Evolutionary conservation across 1,140 invertebrate species (phyloP).

Genomic region (Drosophila santomea): DNA sequence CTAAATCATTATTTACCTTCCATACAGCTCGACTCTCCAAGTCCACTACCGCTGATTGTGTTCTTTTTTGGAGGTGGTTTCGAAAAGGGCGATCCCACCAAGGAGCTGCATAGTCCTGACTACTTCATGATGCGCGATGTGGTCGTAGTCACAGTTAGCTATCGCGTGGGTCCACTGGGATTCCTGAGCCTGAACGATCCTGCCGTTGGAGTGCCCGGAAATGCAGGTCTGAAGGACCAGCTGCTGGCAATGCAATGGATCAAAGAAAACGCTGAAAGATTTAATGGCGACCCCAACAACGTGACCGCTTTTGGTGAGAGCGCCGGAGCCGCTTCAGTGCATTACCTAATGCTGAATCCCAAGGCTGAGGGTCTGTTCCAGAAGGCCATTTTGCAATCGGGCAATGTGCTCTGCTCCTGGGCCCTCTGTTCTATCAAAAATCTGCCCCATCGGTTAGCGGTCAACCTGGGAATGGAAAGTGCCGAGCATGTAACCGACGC

Average conservation of each 20-base stretch:
- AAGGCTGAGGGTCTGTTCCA: constrained; percentile 85
- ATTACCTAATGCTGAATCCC: constrained; percentile 86
- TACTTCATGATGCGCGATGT: constrained; percentile 86
- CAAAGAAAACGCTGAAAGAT: constrained; percentile 65
- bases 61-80: constrained; percentile 89
- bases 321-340: constrained; percentile 84
- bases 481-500: constrained; percentile 39
- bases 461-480: constrained; percentile 55
- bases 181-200: constrained; percentile 86
- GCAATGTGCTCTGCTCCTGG: constrained; percentile 85
- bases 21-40: constrained; percentile 43
- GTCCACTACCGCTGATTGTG: constrained; percentile 65
- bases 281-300: constrained; percentile 78
- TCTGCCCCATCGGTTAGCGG: constrained; percentile 62
- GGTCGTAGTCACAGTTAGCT: constrained; percentile 85
- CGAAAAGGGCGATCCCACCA: constrained; percentile 84
- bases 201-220: constrained; percentile 85
- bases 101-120: constrained; percentile 85
- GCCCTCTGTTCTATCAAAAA: constrained; percentile 61
- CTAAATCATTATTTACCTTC: neutral
- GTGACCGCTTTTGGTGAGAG: constrained; percentile 82
- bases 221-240: constrained; percentile 87
- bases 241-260: constrained; percentile 83
- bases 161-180: constrained; percentile 85
- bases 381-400: constrained; percentile 86